Evolutionary conservation across 2,113 vertebrate genomes (phyloP), one percentile per base, ranked within the genome.

Genomic region (Indri indri): DNA sequence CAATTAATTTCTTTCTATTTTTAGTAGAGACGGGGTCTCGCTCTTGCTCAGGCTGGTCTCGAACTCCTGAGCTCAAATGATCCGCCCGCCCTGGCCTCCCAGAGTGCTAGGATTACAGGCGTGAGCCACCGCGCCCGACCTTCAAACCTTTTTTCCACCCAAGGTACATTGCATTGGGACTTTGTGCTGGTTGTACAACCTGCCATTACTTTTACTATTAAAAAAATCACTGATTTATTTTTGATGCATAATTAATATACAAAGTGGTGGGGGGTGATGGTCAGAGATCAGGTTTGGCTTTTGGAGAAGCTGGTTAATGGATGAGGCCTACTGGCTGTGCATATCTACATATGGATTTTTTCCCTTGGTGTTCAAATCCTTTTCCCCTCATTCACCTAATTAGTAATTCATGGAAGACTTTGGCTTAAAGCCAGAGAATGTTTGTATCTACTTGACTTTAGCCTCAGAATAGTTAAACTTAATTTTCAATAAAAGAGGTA

Each of bases 401-500:
- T 87, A 71, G 83, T 71, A 93, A 97, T 89, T 91, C 65, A 42
- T 65, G 27, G 68, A 54, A 89, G 40, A 52, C 57, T 89, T 96
- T 95, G 93, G 20, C 83, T 91, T 34, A 50, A 57, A 93, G 47
- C 74, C 76, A 89, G 52, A 93, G 68, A 47, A 77, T 94, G 52
- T 95, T 89, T 92, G 54, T 9, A 32, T 84, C 40, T 77, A 7
- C 59, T 96, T 95, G 79, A 93, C 30, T 76, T 81, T n/a, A 86
- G 45, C 70, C 20, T 84, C 91, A 84, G 66, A 97, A 81, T n/a
- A 81, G 95, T 95, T 95, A 91, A 93, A 91, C 40, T 17, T 74
- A 42, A 70, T 84, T 97, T 97, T 96, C 76, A 79, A 10, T 87
- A 45, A 65, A 63, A 80, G 91, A 93, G 63, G 50, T 93, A 59